These are phyloP conservation scores for Gasterosteus aculeatus DNA, from an alignment of 2,113 vertebrate species.

Conservation along the genomic window DNA sequence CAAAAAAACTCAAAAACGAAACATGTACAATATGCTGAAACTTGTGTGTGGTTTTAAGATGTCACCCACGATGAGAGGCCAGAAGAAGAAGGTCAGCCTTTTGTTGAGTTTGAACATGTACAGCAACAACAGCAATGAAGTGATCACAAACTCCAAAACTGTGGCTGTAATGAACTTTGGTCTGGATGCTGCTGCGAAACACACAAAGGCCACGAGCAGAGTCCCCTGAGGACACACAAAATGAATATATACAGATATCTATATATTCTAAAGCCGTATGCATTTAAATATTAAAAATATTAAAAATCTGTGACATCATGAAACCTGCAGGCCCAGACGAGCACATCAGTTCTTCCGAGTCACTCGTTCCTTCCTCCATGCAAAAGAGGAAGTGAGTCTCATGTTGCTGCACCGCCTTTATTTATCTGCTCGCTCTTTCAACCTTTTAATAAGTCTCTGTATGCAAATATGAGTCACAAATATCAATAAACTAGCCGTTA, in stretches of 20 bases:
- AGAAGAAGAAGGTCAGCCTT: constrained; percentile 78
- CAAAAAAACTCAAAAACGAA: constrained; percentile 29
- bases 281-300: not conserved
- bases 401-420: constrained; percentile 2
- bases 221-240: constrained; percentile 66
- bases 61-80: constrained; percentile 87
- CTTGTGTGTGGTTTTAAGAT: not conserved
- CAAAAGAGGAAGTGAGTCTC: constrained; percentile 37
- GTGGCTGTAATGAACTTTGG: constrained; percentile 75
- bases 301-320: not conserved
- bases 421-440: not conserved
- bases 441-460: not conserved
- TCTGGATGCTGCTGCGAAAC: constrained; percentile 70
- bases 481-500: not conserved
- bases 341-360: not conserved
- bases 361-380: not conserved
- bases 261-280: no score
- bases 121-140: constrained; percentile 76
- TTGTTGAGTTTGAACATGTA: constrained; percentile 84
- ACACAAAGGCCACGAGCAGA: constrained; percentile 67
- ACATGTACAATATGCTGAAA: not conserved
- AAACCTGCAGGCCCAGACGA: not conserved
- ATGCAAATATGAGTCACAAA: not conserved
- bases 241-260: no score
- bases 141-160: constrained; percentile 78